These are phyloP conservation scores for Dendronephthya gigantea DNA, from an alignment of 64 coral and sea anemone genomes.

Conservation along the genomic window DNA sequence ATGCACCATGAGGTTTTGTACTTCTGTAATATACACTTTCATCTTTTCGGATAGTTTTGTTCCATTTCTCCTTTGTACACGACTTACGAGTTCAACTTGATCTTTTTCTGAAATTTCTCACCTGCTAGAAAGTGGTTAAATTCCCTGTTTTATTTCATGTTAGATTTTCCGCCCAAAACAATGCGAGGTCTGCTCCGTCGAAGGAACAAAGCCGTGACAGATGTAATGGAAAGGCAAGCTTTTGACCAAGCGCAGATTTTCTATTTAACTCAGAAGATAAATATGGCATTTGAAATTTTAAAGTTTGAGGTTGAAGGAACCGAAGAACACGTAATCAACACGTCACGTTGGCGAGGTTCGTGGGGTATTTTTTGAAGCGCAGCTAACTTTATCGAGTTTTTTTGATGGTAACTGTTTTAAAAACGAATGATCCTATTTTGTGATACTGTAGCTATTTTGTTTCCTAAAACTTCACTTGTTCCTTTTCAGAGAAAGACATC, in stretches of 20 bases:
- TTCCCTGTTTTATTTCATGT: neutral
- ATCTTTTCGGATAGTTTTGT: too few relatives aligned
- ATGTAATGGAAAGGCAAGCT: neutral
- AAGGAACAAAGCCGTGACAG: neutral
- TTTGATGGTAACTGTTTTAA: too few relatives aligned
- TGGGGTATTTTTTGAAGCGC: too few relatives aligned
- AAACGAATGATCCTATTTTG: too few relatives aligned
- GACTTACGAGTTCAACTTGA: too few relatives aligned
- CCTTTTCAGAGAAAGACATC: neutral
- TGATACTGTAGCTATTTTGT: too few relatives aligned
- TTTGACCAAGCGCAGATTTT: neutral
- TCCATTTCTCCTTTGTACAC: too few relatives aligned
- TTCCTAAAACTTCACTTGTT: neutral
- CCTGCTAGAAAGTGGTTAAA: too few relatives aligned
- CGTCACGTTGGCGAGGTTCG: neutral
- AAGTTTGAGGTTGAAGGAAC: neutral
- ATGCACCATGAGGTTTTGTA: too few relatives aligned
- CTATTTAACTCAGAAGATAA: neutral
- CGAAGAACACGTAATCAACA: neutral
- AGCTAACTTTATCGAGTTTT: too few relatives aligned
- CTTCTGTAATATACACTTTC: too few relatives aligned
- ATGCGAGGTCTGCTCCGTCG: neutral
- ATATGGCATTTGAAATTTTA: neutral
- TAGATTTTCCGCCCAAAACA: neutral
- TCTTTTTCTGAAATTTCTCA: too few relatives aligned